Percentiles rank a stretch among this genome's conserved stretches.
Evolutionary conservation across 2,888 invertebrate genomes (phyloP).

Genomic region (Erynnis tages): DNA sequence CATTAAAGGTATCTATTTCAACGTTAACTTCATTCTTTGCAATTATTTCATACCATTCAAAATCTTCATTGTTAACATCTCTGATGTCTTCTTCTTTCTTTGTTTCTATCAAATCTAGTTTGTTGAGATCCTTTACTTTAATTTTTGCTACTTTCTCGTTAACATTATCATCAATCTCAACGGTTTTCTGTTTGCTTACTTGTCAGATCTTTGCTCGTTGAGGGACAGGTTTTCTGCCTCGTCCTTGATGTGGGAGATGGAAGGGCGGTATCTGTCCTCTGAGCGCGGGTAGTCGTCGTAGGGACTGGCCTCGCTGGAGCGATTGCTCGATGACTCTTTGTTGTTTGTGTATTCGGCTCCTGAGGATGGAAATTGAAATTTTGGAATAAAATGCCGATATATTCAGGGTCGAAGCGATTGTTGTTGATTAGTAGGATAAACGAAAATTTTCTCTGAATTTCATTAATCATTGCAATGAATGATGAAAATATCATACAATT

Average conservation of each 20-base stretch:
- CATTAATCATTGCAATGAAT: too few species aligned
- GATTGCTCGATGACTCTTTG: conserved; percentile 68
- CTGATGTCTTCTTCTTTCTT: too few species aligned
- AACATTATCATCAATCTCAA: not conserved
- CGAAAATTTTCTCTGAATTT: not conserved
- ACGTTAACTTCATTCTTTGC: not conserved
- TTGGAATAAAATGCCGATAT: too few species aligned
- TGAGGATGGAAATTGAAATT: not conserved
- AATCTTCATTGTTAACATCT: too few species aligned
- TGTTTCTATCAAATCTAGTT: too few species aligned
- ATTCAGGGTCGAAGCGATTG: too few species aligned
- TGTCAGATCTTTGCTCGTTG: conserved; percentile 77
- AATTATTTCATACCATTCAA: too few species aligned
- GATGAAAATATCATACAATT: too few species aligned
- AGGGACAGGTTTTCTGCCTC: conserved; percentile 78
- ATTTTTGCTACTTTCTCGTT: not conserved
- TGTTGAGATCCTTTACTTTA: not conserved
- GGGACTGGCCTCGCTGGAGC: conserved; percentile 70
- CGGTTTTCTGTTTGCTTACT: conserved; percentile 44
- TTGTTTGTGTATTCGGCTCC: conserved; percentile 59
- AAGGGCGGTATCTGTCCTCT: conserved; percentile 68
- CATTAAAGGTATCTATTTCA: not conserved
- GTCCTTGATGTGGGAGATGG: conserved; percentile 71
- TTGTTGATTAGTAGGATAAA: not conserved
- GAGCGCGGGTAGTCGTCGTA: conserved; percentile 70